Base-by-base conservation (phyloP, 30 jellyfish, hydroid and myxozoan species). In the Hydractinia echinata region DNA sequence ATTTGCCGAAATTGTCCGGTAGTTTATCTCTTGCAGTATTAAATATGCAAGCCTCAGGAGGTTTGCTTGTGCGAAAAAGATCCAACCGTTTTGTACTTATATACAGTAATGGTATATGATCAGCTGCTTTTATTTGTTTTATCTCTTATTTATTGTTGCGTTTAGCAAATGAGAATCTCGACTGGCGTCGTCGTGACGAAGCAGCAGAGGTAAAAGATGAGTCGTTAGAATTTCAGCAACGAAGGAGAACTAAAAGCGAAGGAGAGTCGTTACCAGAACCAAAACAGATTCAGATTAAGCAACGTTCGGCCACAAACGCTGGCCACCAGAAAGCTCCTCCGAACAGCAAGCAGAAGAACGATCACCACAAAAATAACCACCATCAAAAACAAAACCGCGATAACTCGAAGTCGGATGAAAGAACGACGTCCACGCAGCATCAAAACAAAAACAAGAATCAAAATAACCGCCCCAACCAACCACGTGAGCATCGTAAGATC, bases 401-500 rank as follows among this genome's bases (percentile, higher is more conserved):
- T 51, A 15, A 15, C 53, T 3, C 8, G 51, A 76, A 76, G 73
- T 76, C 53, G 14, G 76, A 51, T 14, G 56, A 76, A 55, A 30
- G 51, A 20, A 21, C 76, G 20, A 30, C 53, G 19, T 10, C 82
- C 16, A 30, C 55, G 51, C 58, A 61, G 6, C 85, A 77, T 16
- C 85, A 51, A 19, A 54, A 66, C 10, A 79, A 61, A 79, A 55
- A 68, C 72, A 89, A 76, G 80, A 89, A 18, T 87, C 95, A 52
- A 78, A 84, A 83, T 87, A 64, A 85, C 85, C 89, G 66, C 21
- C 73, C 51, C 86, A 79, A 66, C 84, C 67, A 72, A 81, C 85
- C 76, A 62, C 74, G 83, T 49, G 72, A 20, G 39, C 72, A 39
- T 82, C 87, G 70, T 30, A 84, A 80, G 66, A 64, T 55, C 76